Evolutionary conservation across 1,140 invertebrate genomes (phyloP).

Genomic region (Apis mellifera): Amel_HAv3.1 CM009939.2:7468501-7469000

Average conservation of each 20-base stretch:
- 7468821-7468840: conserved; percentile 46
- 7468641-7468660: conserved; percentile 35
- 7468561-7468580: conserved; percentile 11
- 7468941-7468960: neutral
- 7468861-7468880: conserved; percentile 14
- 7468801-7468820: conserved; percentile 25
- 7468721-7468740: conserved; percentile 41
- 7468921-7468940: conserved; percentile 2
- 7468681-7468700: conserved; percentile 10
- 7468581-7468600: conserved; percentile 43
- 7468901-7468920: conserved; percentile 29
- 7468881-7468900: conserved; percentile 15
- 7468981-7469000: neutral
- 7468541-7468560: neutral
- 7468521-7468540: conserved; percentile 16
- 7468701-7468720: conserved; percentile 45
- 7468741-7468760: conserved; percentile 34
- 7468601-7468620: conserved; percentile 14
- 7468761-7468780: conserved; percentile 32
- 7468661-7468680: conserved; percentile 23
- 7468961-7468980: conserved; percentile 29
- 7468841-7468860: conserved; percentile 37
- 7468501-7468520: conserved; percentile 7
- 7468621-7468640: conserved; percentile 17
- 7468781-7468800: conserved; percentile 19